Evolutionary conservation across 1,140 invertebrate genomes (phyloP).

Genomic region (Zaprionus inermis): DNA sequence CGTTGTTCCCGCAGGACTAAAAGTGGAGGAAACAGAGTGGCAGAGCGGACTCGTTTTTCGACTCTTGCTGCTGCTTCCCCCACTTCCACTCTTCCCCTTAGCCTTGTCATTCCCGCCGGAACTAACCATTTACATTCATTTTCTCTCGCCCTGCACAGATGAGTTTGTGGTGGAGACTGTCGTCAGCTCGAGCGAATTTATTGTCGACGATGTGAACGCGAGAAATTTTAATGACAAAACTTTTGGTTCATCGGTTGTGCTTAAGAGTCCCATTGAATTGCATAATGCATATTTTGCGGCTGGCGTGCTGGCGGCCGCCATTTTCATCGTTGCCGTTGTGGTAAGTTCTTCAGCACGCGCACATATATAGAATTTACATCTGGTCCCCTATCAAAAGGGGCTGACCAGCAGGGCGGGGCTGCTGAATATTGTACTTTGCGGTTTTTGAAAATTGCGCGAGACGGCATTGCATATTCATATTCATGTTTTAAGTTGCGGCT

Average conservation of each 20-base stretch:
- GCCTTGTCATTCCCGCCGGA: conserved; percentile 1
- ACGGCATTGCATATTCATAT: conserved; percentile 76
- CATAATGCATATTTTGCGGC: conserved; percentile 90
- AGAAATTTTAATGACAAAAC: conserved; percentile 87
- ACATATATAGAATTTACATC: conserved; percentile 26
- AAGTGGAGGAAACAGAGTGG: not conserved
- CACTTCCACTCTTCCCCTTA: not conserved
- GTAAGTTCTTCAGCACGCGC: conserved; percentile 84
- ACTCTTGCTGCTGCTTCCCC: too few relatives aligned
- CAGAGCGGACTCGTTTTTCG: too few relatives aligned
- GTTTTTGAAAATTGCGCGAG: conserved; percentile 54
- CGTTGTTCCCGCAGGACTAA: not conserved
- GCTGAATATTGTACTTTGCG: conserved; percentile 74
- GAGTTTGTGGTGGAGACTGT: conserved; percentile 88
- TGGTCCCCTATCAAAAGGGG: not conserved
- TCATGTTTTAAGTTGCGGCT: conserved; percentile 49
- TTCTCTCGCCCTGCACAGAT: conserved; percentile 80
- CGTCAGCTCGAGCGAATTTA: conserved; percentile 85
- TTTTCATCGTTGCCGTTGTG: conserved; percentile 88
- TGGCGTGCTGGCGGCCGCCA: conserved; percentile 88
- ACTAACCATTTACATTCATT: conserved; percentile 57
- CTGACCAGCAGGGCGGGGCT: conserved; percentile 47
- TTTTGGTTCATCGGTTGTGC: conserved; percentile 85
- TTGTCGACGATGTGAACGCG: conserved; percentile 85
- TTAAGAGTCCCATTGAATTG: conserved; percentile 85